A percentile compares a stretch with the other conserved stretches of the same genome.
Evolutionary conservation across 1,140 invertebrate species (phyloP).

Genomic region (Phymastichus coffea): DNA sequence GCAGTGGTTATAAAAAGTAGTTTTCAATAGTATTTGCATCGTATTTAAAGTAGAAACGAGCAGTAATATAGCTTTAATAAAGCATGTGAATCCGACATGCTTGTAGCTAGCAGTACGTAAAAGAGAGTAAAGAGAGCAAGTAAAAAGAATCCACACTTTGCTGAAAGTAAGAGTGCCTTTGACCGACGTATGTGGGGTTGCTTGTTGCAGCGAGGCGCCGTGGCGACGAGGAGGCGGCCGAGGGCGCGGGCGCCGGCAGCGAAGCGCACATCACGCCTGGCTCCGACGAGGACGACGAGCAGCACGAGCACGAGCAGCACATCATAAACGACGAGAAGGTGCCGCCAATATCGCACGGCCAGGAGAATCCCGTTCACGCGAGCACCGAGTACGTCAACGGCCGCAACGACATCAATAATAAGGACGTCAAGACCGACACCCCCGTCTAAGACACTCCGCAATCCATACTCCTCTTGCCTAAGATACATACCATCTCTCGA

Average conservation of each 20-base stretch:
- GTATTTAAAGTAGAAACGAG: too few relatives aligned
- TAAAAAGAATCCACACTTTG: slow-evolving; percentile 30
- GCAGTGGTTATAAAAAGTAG: too few relatives aligned
- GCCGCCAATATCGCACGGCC: slow-evolving; percentile 45
- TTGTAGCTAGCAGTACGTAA: neutral
- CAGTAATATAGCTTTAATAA: too few relatives aligned
- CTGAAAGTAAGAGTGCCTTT: slow-evolving; percentile 43
- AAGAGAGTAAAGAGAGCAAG: slow-evolving; percentile 13
- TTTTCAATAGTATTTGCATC: too few relatives aligned
- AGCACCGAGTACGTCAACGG: slow-evolving; percentile 55
- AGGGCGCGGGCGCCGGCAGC: slow-evolving; percentile 52
- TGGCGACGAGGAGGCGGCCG: slow-evolving; percentile 54
- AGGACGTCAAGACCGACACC: slow-evolving; percentile 54
- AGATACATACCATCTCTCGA: too few relatives aligned
- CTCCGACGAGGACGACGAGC: slow-evolving; percentile 51
- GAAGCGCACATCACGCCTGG: slow-evolving; percentile 55
- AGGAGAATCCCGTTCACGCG: slow-evolving; percentile 54
- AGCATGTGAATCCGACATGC: neutral
- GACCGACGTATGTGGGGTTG: slow-evolving; percentile 56
- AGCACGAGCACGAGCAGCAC: slow-evolving; percentile 46
- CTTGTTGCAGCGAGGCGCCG: slow-evolving; percentile 58
- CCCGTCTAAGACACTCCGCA: too few relatives aligned
- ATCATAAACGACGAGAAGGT: slow-evolving; percentile 52
- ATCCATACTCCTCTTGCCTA: too few relatives aligned
- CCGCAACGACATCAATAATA: slow-evolving; percentile 47